Evolutionary conservation across 35 echinoderm and acorn worm genomes (phyloP), one percentile per base, ranked within the genome.

Genomic region (Heliocidaris tuberculata): DNA sequence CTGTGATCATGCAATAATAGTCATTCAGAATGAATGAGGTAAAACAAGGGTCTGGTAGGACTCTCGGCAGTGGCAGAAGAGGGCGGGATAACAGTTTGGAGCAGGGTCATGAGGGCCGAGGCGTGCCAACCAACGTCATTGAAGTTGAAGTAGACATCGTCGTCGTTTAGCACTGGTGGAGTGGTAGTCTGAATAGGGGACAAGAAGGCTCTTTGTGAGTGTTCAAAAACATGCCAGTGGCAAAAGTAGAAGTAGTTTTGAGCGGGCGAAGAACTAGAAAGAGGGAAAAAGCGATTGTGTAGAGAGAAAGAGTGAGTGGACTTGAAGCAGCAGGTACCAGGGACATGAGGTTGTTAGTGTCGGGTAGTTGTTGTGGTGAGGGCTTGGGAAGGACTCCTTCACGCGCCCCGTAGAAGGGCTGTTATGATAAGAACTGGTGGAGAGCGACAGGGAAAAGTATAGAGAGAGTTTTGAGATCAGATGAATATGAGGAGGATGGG

Each of bases 401-500:
- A 59, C 50, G 50, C 91, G 15, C 31, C 48, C 31, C 48, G 91
- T 30, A 93, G 13, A 59, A 93, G 91, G 91, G 91, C 91, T 59
- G 48, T 59, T 93, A 13, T 93, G 91, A 59, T 52, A 59, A 93
- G 91, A 93, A 48, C 50, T 49, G 50, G 91, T 48, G 11, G 91
- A 93, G 91, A 49, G 48, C 50, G 29, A 89, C 31, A 89, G 87
- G 91, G 91, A 93, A 59, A 50, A 93, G 91, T 50, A 93, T 30
- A 59, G 29, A 59, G 50, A 93, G 48, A 93, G 91, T 93, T 52
- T 49, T 93, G 50, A 93, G 50, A 93, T 93, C 31, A 93, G 48
- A 93, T 93, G 91, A 52, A 93, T 93, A 93, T 93, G 91, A 93
- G 91, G 47, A 93, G 91, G 91, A 93, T 56, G 50, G 65, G 47